Conservation (phyloP, 2,113 vertebrate genomes). For the Leptobrachium leishanense region DNA sequence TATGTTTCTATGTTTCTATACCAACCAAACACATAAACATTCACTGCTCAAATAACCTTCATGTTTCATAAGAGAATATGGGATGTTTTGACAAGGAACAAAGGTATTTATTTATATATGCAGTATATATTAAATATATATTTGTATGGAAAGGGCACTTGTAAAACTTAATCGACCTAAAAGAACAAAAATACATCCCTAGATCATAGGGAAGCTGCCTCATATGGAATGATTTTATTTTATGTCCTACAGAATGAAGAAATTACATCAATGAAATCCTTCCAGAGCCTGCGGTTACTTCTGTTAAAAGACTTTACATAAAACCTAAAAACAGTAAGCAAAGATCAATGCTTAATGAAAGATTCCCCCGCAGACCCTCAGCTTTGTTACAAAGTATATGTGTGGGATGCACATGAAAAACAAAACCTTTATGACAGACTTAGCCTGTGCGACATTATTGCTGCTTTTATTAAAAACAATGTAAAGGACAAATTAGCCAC, state of each 20-base stretch:
- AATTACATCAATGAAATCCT: conserved; percentile 18
- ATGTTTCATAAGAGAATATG: too few relatives aligned
- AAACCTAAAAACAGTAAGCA: conserved; percentile 6
- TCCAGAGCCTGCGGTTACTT: conserved; percentile 8
- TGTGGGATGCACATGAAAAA: conserved; percentile 29
- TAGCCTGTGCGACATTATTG: too few relatives aligned
- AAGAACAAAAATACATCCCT: neutral
- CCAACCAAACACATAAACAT: too few relatives aligned
- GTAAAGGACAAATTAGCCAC: too few relatives aligned
- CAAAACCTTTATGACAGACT: conserved; percentile 5
- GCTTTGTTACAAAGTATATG: conserved; percentile 16
- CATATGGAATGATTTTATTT: conserved; percentile 23
- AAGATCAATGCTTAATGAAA: neutral
- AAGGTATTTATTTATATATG: too few relatives aligned
- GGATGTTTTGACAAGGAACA: too few relatives aligned
- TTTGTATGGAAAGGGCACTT: too few relatives aligned
- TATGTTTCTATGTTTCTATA: too few relatives aligned
- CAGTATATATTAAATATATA: too few relatives aligned
- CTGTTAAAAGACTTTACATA: conserved; percentile 2
- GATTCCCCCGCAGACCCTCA: conserved; percentile 12
- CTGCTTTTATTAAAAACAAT: too few relatives aligned
- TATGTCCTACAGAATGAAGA: neutral
- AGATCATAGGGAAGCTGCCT: neutral
- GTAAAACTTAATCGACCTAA: too few relatives aligned
- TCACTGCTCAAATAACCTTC: too few relatives aligned